Evolutionary conservation across 2,797 vertebrate species (phyloP).

Genomic region (Scolopax rusticola): DNA sequence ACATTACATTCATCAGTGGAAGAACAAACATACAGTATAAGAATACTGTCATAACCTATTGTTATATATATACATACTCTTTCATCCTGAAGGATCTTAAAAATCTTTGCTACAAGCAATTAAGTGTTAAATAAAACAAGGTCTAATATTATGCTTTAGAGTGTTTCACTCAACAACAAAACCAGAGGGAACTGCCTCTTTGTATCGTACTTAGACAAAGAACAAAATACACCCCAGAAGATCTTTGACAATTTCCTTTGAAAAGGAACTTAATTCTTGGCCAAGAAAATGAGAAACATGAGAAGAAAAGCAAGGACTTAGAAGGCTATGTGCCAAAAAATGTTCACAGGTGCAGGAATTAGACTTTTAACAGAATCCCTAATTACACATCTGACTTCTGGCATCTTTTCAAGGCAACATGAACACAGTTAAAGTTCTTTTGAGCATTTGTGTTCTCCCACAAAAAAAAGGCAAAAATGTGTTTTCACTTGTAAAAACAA

Average conservation of each 20-base stretch:
- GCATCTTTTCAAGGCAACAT: slow-evolving; percentile 16
- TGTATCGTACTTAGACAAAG: not conserved
- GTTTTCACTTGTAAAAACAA: not conserved
- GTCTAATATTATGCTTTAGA: not conserved
- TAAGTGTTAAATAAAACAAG: not conserved
- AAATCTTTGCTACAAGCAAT: not conserved
- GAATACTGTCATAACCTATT: not conserved
- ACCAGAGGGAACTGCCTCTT: not conserved
- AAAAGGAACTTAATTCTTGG: not conserved
- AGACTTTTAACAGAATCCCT: slow-evolving; percentile 18
- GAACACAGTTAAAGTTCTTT: not conserved
- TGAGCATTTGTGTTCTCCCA: not conserved
- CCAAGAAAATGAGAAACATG: not conserved
- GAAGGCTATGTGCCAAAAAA: not conserved
- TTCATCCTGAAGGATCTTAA: not conserved
- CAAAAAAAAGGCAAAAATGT: not conserved
- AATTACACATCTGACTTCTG: slow-evolving; percentile 12
- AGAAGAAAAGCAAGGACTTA: slow-evolving; percentile 6
- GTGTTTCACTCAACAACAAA: not conserved
- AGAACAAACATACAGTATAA: not conserved
- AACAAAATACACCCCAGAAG: not conserved
- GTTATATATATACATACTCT: not conserved
- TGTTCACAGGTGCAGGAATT: slow-evolving; percentile 36
- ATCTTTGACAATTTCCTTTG: not conserved
- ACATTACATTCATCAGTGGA: not conserved